These are phyloP conservation scores for Rousettus leschenaultii DNA, from an alignment of 2,113 vertebrate species.

Conservation along the genomic window DNA sequence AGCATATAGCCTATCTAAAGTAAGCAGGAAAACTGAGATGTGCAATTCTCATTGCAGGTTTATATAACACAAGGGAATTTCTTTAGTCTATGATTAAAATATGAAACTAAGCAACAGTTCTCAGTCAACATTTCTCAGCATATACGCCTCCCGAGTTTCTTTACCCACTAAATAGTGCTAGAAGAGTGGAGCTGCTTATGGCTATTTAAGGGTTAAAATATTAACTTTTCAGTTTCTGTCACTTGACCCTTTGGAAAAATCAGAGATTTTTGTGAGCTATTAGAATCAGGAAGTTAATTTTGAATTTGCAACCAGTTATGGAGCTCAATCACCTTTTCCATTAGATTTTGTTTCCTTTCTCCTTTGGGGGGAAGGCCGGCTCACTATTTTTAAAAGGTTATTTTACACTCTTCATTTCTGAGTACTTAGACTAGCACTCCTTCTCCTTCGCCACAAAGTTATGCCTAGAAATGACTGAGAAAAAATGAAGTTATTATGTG, in stretches of 20 bases:
- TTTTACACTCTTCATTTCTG: slow-evolving; percentile 17
- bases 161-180: background rate
- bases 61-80: slow-evolving; percentile 42
- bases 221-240: background rate
- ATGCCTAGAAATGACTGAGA: background rate
- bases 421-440: background rate
- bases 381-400: background rate
- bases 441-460: background rate
- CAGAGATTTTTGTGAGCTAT: rapidly evolving
- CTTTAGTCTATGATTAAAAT: background rate
- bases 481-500: background rate
- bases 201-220: slow-evolving; percentile 18
- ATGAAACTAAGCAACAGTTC: slow-evolving; percentile 15
- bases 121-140: slow-evolving; percentile 59
- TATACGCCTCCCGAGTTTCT: background rate
- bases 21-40: slow-evolving; percentile 21
- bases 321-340: background rate
- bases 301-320: background rate
- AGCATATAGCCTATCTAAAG: background rate
- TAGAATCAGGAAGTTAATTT: background rate
- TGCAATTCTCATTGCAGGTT: slow-evolving; percentile 48
- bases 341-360: background rate
- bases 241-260: background rate
- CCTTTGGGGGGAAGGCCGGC: too few species aligned
- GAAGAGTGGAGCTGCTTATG: background rate